Percentiles rank a stretch among this genome's conserved stretches.
Conservation (phyloP, 2,797 vertebrate species). For the Falco concolor region DNA sequence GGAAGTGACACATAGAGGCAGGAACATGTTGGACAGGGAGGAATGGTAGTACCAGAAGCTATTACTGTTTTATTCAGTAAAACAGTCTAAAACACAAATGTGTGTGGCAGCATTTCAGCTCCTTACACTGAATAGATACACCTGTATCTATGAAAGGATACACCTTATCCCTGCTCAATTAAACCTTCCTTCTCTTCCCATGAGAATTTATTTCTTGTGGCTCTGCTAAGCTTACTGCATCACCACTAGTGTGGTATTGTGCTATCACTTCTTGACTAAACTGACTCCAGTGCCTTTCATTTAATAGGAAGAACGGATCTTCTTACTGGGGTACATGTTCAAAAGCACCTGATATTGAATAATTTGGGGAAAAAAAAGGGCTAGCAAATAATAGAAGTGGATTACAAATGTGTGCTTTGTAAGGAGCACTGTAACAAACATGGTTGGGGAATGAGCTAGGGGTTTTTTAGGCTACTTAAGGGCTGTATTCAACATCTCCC, state of each 20-base stretch:
- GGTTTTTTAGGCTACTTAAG: neutral
- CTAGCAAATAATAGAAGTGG: neutral
- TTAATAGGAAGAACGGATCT: neutral
- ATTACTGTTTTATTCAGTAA: neutral
- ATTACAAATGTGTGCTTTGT: neutral
- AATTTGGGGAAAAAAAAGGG: neutral
- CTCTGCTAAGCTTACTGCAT: neutral
- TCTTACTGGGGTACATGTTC: accelerated
- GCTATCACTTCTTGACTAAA: neutral
- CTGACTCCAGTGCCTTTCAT: neutral
- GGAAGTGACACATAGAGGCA: neutral
- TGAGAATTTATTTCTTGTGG: neutral
- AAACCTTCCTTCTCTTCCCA: neutral
- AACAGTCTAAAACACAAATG: neutral
- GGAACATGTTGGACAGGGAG: neutral
- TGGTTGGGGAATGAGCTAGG: neutral
- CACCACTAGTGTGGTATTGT: neutral
- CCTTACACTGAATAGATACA: neutral
- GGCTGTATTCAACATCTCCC: neutral
- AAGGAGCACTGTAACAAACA: neutral
- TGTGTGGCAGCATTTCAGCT: neutral
- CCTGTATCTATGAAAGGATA: no score
- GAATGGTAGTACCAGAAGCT: neutral
- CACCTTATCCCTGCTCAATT: neutral
- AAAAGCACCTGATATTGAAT: accelerated